Evolutionary conservation across 2,797 vertebrate genomes (phyloP).

Genomic region (Oceanodroma leucorhoa): DNA sequence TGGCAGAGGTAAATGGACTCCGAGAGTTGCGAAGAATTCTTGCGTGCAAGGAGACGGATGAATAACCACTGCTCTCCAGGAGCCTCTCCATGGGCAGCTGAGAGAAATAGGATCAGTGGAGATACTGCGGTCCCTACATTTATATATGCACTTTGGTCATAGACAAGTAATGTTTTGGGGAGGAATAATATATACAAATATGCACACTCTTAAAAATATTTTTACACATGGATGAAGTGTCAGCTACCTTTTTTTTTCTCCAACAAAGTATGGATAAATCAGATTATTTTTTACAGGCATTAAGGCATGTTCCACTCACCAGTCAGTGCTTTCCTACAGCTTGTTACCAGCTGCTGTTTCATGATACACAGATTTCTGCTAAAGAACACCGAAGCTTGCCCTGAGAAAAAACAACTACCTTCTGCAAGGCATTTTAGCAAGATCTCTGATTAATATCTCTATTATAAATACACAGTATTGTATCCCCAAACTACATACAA

Average conservation of each 20-base stretch:
- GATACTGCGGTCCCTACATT: accelerated
- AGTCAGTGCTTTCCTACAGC: background rate
- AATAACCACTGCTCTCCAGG: background rate
- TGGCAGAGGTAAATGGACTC: background rate
- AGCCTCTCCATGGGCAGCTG: background rate
- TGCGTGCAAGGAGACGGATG: background rate
- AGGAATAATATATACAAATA: background rate
- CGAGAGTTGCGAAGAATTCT: background rate
- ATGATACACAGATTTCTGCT: background rate
- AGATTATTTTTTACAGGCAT: background rate
- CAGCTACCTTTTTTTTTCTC: too few species aligned
- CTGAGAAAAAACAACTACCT: background rate
- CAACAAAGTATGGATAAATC: background rate
- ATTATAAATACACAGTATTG: background rate
- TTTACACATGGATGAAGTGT: background rate
- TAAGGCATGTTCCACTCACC: background rate
- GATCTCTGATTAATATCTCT: background rate
- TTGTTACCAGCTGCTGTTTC: background rate
- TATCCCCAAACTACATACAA: background rate
- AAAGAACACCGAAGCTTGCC: background rate
- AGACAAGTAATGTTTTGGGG: background rate
- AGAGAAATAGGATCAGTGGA: background rate
- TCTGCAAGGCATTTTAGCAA: background rate
- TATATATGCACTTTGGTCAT: accelerated
- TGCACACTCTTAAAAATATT: background rate